Percentiles rank a stretch among this genome's conserved stretches.
Conservation (phyloP, 2,113 vertebrate genomes). For the Etheostoma cragini region DNA sequence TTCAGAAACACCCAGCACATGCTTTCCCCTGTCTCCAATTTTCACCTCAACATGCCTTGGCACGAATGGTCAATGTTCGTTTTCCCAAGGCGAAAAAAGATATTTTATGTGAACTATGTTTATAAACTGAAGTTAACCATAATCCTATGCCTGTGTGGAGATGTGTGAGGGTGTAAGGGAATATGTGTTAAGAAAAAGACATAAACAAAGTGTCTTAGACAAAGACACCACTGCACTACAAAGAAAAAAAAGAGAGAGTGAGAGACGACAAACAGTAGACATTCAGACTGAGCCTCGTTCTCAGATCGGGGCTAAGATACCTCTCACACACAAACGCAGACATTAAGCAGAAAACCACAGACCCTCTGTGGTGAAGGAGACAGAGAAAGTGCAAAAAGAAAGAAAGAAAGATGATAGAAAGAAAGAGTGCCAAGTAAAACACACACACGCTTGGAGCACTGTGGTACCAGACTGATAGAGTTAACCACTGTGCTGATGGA, state of each 20-base stretch:
- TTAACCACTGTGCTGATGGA: conserved; percentile 58
- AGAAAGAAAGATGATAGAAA: neutral
- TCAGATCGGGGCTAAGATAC: neutral
- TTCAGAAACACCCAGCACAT: conserved; percentile 21
- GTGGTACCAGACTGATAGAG: conserved; percentile 41
- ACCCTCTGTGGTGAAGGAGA: neutral
- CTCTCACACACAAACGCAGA: neutral
- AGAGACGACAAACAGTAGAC: conserved; percentile 9
- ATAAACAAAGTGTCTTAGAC: no score
- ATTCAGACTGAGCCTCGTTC: neutral
- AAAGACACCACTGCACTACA: no score
- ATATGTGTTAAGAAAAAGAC: no score
- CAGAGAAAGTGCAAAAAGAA: neutral
- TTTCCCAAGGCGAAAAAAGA: conserved; percentile 13
- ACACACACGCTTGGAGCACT: neutral
- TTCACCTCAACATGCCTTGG: conserved; percentile 44
- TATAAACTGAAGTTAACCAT: neutral
- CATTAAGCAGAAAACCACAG: conserved; percentile 6
- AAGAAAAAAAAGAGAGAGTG: neutral
- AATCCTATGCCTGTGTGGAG: neutral
- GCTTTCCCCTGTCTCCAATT: conserved; percentile 42
- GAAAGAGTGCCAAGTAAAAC: neutral
- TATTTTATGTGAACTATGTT: neutral
- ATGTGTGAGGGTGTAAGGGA: neutral
- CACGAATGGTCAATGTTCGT: conserved; percentile 8